Base-by-base conservation (phyloP, 2,888 invertebrate genomes). In the Kuschelorhynchus macadamiae region DNA sequence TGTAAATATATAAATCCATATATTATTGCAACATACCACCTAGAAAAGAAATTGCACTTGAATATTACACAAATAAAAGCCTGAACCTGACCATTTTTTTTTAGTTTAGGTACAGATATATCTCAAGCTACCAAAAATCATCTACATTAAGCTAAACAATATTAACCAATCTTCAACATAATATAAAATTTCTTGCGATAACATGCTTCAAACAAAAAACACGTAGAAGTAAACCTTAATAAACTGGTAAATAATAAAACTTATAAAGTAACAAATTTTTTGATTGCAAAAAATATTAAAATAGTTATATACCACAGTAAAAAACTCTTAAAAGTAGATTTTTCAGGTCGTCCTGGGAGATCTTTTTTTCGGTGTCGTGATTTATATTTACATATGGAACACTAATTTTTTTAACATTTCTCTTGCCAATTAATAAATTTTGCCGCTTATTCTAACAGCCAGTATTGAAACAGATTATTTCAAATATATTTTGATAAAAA, bases 141-240 rank as follows among this genome's bases (percentile, higher is more conserved):
- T 44, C 18, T 17, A 44, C 17, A 49, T 42, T 60, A 41, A 49
- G 49, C 50, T 60, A 60, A 60, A 60, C 41, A 16, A 63, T 57
- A 33, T 42, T 39, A 57, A 57, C 50, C 42, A 64, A 64, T 56
- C 36, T 57, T 47, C 42, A 64, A 62, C 52, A 56, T 47, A 64
- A 64, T 32, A 42, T 57, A 64, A 56, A 64, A 49, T 57, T 55
- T 56, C 49, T 52, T 49, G 53, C 64, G 47, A 47, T 39, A 55
- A 42, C 25, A 55, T 39, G 33, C 32, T 18, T 46, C 36, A 41
- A 66, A 66, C 30, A 60, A 59, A 64, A 52, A 25, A 65, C 44
- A 36, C 46, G 44, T 46, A 57, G 46, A 46, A 57, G n/a, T 59
- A 59, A 47, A 59, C 36, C 59, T 47, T 47, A 59, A 59, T 47